Evolutionary conservation across 2,888 invertebrate species (phyloP).

Genomic region (Troides helena): DNA sequence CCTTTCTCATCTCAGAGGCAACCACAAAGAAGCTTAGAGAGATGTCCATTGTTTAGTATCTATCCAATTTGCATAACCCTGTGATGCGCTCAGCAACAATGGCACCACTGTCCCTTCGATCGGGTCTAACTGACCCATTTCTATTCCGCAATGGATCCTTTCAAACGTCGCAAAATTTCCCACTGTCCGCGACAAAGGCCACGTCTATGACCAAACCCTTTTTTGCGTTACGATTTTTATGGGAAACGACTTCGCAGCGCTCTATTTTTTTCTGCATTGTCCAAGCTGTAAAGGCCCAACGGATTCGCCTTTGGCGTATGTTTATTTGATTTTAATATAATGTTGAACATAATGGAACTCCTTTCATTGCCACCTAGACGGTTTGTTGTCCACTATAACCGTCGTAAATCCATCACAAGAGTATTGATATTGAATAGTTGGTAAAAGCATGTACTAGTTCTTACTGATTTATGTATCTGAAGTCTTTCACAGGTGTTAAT

Average conservation of each 20-base stretch:
- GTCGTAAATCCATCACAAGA: slow-evolving; percentile 50
- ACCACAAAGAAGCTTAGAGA: slow-evolving; percentile 38
- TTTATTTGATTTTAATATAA: slow-evolving; percentile 69
- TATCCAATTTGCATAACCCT: slow-evolving; percentile 70
- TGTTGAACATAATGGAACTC: slow-evolving; percentile 50
- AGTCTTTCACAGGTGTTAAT: too few relatives aligned
- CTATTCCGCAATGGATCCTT: slow-evolving; percentile 54
- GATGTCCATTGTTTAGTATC: slow-evolving; percentile 48
- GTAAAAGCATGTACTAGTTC: neutral
- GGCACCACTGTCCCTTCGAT: slow-evolving; percentile 50
- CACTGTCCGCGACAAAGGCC: slow-evolving; percentile 70
- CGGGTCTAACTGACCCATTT: slow-evolving; percentile 72
- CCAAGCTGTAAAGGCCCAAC: slow-evolving; percentile 57
- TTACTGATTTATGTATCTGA: too few relatives aligned
- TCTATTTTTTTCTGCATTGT: slow-evolving; percentile 77
- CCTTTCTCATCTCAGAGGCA: slow-evolving; percentile 35
- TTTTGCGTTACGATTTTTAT: slow-evolving; percentile 69
- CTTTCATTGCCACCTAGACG: slow-evolving; percentile 47
- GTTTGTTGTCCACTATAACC: slow-evolving; percentile 54
- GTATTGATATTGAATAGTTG: slow-evolving; percentile 29
- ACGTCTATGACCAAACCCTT: slow-evolving; percentile 65
- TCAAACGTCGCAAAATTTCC: slow-evolving; percentile 67
- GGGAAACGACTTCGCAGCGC: slow-evolving; percentile 72
- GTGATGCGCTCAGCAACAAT: slow-evolving; percentile 59
- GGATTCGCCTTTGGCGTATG: slow-evolving; percentile 70